Base-by-base conservation (phyloP, 2,888 invertebrate genomes). In the Tuberolachnus salignus region DNA sequence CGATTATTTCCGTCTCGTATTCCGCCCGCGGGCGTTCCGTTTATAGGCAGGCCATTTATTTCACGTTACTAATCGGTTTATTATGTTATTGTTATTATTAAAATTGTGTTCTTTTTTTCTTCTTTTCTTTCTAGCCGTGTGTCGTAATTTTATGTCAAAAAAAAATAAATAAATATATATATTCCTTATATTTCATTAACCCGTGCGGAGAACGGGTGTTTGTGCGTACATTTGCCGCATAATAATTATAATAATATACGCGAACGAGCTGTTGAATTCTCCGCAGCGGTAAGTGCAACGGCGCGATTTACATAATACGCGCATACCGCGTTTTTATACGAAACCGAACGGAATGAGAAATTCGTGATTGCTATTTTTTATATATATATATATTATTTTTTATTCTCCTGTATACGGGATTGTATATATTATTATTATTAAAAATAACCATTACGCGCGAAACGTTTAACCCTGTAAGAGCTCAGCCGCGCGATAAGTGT, bases 321-420 rank as follows among this genome's bases (percentile, higher is more conserved):
- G n/a, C 55, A 57, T 70, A 44, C 55, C 23, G n/a, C 44, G n/a
- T 34, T 13, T 34, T 69, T 19, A 34, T 34, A 34, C 14, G 10
- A 55, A 70, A 44, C 19, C 3, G n/a, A 26, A 57, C 14, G 6
- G n/a, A 1, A 51, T 23, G 4, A 49, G n/a, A 70, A 57, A 44
- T 70, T 70, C 70, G 55, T 55, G 70, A 44, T 70, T 23, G 23
- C 21, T 23, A 16, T 70, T 57, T 42, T 23, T 55, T 44, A 55
- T 11, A 63, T 9, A n/a, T 19, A 13, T 21, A 19, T 34, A 8
- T 10, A 34, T 16, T 34, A 63, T 34, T 34, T 34, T 34, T 34
- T 34, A 4, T 34, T 34, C 6, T 34, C 6, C 6, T 34, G 3
- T 34, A 4, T 34, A 34, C 34, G 34, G n/a, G 34, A 34, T 34